Percentiles rank a stretch among this genome's conserved stretches.
Evolutionary conservation across 2,113 vertebrate species (phyloP).

Genomic region (Salvelinus alpinus): DNA sequence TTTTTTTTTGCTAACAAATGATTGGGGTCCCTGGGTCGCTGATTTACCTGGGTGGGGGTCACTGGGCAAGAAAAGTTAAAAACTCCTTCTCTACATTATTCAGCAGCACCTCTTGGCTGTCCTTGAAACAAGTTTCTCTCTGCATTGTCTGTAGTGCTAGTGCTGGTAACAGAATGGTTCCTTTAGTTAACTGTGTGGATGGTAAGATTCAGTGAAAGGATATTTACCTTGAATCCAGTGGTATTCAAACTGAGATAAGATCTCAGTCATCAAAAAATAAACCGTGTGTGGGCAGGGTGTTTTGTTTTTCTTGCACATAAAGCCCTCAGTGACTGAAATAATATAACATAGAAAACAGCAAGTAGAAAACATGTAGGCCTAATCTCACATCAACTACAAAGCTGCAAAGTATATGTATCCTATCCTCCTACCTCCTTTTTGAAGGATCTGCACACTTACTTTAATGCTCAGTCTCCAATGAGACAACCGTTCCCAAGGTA

Average conservation of each 20-base stretch:
- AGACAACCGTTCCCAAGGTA: background rate
- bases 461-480: background rate
- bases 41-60: too few relatives aligned
- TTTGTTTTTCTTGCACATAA: constrained; percentile 15
- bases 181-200: constrained; percentile 37
- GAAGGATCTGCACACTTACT: background rate
- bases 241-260: constrained; percentile 22
- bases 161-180: constrained; percentile 27
- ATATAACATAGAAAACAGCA: background rate
- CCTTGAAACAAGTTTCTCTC: constrained; percentile 2
- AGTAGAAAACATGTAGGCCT: background rate
- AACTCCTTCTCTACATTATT: constrained; percentile 1
- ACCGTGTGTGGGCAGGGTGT: constrained; percentile 29
- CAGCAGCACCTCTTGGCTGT: background rate
- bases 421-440: background rate
- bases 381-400: background rate
- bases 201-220: constrained; percentile 35
- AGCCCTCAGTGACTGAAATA: background rate
- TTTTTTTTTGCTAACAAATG: too few relatives aligned
- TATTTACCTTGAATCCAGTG: constrained; percentile 31
- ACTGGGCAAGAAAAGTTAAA: too few relatives aligned
- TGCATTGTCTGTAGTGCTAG: constrained; percentile 14
- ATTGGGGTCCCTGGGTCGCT: too few relatives aligned
- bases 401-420: background rate
- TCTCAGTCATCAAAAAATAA: constrained; percentile 27